phyloP scores from a whole-genome alignment of 2,113 vertebrate species.

The Abramis brama region DNA sequence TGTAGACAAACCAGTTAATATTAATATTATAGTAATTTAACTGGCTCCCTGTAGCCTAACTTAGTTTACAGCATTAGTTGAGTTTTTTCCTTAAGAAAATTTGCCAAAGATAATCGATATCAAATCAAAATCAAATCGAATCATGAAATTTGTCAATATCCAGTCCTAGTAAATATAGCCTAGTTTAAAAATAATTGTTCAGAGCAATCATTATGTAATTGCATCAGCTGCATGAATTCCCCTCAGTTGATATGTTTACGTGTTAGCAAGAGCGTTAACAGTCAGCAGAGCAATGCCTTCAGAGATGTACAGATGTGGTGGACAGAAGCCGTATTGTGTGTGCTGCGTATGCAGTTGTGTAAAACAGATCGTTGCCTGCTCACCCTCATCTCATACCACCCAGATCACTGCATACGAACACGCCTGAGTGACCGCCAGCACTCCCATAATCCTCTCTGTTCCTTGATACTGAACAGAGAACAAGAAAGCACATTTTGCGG shows the following conservation, averaged over 20 bases:
- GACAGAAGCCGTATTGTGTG: conserved; percentile 50
- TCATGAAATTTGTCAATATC: too few species aligned
- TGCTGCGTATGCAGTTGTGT: not conserved
- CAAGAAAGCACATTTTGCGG: not conserved
- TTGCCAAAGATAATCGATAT: too few species aligned
- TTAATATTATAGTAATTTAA: too few species aligned
- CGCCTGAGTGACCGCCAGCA: not conserved
- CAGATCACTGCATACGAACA: conserved; percentile 34
- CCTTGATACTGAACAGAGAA: conserved; percentile 11
- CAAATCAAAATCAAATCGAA: too few species aligned
- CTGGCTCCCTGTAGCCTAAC: too few species aligned
- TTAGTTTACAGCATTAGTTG: too few species aligned
- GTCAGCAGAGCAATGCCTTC: conserved; percentile 29
- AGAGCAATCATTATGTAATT: not conserved
- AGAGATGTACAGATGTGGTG: conserved; percentile 26
- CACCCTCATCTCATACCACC: conserved; percentile 22
- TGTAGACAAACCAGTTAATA: too few species aligned
- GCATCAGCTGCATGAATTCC: not conserved
- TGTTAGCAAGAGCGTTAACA: conserved; percentile 19
- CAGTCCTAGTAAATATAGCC: too few species aligned
- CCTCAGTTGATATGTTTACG: not conserved
- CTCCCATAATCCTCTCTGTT: conserved; percentile 14
- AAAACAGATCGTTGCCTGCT: conserved; percentile 20
- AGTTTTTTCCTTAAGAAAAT: too few species aligned
- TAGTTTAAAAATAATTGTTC: not conserved